Evolutionary conservation across 2,113 vertebrate species (phyloP), one percentile per base, ranked within the genome.

Genomic region (Ploceus nigricollis): DNA sequence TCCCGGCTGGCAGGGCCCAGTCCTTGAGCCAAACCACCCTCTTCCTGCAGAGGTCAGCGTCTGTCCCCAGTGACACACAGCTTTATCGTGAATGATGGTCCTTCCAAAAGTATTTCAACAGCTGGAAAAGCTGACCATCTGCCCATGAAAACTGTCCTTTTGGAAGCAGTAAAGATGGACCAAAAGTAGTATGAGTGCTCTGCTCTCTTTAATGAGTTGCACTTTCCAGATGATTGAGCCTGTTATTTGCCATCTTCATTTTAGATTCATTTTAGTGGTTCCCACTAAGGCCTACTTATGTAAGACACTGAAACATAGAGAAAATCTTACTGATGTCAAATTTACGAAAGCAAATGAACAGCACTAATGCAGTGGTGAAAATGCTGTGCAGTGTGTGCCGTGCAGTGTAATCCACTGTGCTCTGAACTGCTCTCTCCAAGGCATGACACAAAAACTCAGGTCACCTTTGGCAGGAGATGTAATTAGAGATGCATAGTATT

Each of bases 71-170:
- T 22, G 77, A 58, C 69, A 70, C 17, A 51, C 58, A 79, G 73
- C 48, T 82, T 73, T 53, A 53, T 86, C 79, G 57, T 82, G 57
- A 83, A 51, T 73, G 42, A 84, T 76, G 28, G 42, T 22, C 73
- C 75, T 92, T 88, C 68, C 75, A 93, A 81, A 90, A 94, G 63
- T 72, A 94, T 91, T 93, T 90, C 82, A 94, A 53, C 93, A 96
- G 60, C 78, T 95, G 87, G 69, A 87, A 90, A 86, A 92, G 35
- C 72, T 91, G 76, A 86, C 82, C 42, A 86, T 80, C 78, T 97
- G 94, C 64, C 71, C 37, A 28, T 53, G 23, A 37, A 60, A 69
- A 23, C 39, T n/a, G 15, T 33, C 18, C 45, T 96, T 96, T 71
- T 94, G 89, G 78, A 91, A 96, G 83, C 71, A 89, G 64, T 88